Evolutionary conservation across 2,113 vertebrate genomes (phyloP), one percentile per base, ranked within the genome.

Genomic region (Hiodon tergisus): DNA sequence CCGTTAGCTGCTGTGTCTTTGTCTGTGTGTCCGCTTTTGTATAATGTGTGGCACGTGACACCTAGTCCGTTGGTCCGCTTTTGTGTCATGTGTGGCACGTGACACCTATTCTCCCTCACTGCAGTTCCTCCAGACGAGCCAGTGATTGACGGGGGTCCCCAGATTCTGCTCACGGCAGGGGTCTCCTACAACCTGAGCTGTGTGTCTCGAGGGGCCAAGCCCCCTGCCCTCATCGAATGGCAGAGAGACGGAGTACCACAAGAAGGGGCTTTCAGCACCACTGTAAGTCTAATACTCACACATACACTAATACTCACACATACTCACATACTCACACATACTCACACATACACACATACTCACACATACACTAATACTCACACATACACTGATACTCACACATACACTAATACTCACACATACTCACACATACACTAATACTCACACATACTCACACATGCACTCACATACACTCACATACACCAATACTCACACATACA

Each of bases 71-170:
- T n/a, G n/a, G 57, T 69, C 3, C 13, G 53, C 55, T 17, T 65
- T 48, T 48, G n/a, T 54, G 46, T 46, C 4, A 0, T 76, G 6
- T 73, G 47, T 52, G 47, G 4, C 11, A 54, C 16, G 53, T 62
- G 53, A 69, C 60, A 31, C 10, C 13, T 51, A 4, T 77, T n/a
- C 2, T 52, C 77, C 50, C 59, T 3, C 50, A 76, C 72, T 67
- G 6, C 84, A 91, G 90, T 92, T 69, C 96, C 96, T 46, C 96
- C 96, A 0, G 95, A 95, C 71, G 94, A 97, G 81, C 96, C 95
- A 1, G 88, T 89, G 78, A 94, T 98, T 0, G 94, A 96, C 0
- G 94, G 93, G 0, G 88, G 92, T 71, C 94, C 95, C 0, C 94
- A 97, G 84, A 91, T 97, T 54, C 85, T 97, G 79, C 88, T 98